Evolutionary conservation across 1,140 invertebrate genomes (phyloP), one percentile per base, ranked within the genome.

Genomic region (Heliconius hewitsoni): DNA sequence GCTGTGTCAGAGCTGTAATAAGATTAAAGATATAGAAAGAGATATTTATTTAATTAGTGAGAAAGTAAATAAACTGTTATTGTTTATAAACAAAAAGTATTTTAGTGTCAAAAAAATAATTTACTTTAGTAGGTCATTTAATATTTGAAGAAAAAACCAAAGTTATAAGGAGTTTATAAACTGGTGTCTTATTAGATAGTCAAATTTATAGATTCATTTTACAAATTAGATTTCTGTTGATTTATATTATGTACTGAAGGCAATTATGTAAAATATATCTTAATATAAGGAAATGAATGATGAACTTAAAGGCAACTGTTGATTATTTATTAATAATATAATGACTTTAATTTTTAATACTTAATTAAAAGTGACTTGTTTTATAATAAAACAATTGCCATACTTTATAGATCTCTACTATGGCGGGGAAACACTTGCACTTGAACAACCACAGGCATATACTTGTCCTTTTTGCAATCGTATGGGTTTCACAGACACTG

Each of bases 391-490:
- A 27, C 4, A 30, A 30, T 66, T 27, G 34, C 74, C 19, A 57
- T 73, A 42, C 74, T 57, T 37, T 96, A 80, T 93, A 98, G 98
- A 99, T 95, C 94, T 99, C 74, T 99, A 98, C 95, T 99, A 99
- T 96, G 98, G 98, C 84, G 98, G 98, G 81, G 98, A 99, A 95
- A 96, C 97, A 87, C 95, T 98, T 86, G 96, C 96, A 77, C 95
- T 98, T 80, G 98, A 99, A 89, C 97, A 98, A 91, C 98, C 98
- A 80, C 98, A 99, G 94, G 97, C 98, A 74, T 98, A 98, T 93
- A 99, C 98, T 84, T 99, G 99, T 95, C 98, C 99, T 57, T 98
- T 98, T 94, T 99, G 98, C 95, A 98, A 98, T 84, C 97, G 97
- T 90, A 98, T 99, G 97, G 99, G 99, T 50, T 98, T 98, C 90